Conservation (phyloP, 1,140 invertebrate species). For the Dolichoris vasculosae region DNA sequence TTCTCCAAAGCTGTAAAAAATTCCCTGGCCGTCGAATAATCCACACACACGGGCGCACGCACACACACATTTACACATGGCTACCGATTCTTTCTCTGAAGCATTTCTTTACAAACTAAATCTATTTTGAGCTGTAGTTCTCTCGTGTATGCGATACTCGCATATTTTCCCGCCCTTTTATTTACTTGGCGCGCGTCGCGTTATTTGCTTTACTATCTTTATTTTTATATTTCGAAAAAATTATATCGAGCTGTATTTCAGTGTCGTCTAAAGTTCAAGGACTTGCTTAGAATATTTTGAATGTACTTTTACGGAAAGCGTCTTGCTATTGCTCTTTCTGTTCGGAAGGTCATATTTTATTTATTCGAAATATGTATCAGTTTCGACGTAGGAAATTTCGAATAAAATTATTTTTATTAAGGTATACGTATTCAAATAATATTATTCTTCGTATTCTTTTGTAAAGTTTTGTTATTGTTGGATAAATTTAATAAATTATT, state of each 20-base stretch:
- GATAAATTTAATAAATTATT: too few species aligned
- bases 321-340: too few species aligned
- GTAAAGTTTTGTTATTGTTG: too few species aligned
- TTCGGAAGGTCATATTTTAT: too few species aligned
- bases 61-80: too few species aligned
- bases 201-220: slow-evolving; percentile 1
- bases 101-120: slow-evolving; percentile 33
- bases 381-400: too few species aligned
- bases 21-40: neutral
- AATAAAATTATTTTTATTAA: too few species aligned
- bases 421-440: too few species aligned
- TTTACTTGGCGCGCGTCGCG: neutral
- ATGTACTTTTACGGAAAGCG: neutral
- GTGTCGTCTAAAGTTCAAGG: slow-evolving; percentile 26
- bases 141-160: neutral
- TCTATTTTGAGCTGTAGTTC: slow-evolving; percentile 39
- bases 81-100: neutral
- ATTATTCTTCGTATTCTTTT: too few species aligned
- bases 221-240: slow-evolving; percentile 36
- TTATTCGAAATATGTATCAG: too few species aligned
- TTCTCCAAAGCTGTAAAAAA: slow-evolving; percentile 20
- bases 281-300: slow-evolving; percentile 17
- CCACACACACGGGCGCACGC: too few species aligned
- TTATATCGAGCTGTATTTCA: slow-evolving; percentile 6
- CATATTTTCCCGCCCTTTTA: slow-evolving; percentile 41